Conservation (phyloP, 2,888 invertebrate species). For the Cheilosia impressa region DNA sequence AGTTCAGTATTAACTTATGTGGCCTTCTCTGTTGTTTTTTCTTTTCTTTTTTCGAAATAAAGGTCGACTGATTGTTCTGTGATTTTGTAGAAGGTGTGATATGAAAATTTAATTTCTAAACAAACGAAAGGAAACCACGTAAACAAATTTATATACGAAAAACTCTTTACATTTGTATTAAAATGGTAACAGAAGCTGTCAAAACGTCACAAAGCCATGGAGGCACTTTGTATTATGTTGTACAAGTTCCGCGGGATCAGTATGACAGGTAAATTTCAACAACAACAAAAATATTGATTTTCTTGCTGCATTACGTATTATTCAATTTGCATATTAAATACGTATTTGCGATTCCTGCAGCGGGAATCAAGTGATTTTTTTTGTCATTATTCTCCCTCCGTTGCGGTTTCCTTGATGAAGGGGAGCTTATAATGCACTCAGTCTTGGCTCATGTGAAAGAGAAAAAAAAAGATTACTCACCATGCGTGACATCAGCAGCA, state of each 20-base stretch:
- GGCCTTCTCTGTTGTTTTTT: slow-evolving; percentile 5
- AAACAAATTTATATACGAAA: slow-evolving; percentile 15
- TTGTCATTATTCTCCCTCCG: slow-evolving; percentile 5
- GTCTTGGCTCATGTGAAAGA: background rate
- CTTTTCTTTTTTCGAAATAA: background rate
- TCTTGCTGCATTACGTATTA: background rate
- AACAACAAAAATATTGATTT: slow-evolving; percentile 12
- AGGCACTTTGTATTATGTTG: slow-evolving; percentile 69
- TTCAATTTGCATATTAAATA: slow-evolving; percentile 22
- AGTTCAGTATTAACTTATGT: slow-evolving; percentile 21
- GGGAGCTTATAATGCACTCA: slow-evolving; percentile 14
- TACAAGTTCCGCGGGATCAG: slow-evolving; percentile 70
- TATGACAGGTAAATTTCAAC: slow-evolving; percentile 56
- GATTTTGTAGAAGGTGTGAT: slow-evolving; percentile 55
- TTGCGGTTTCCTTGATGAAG: slow-evolving; percentile 33
- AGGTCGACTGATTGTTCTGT: slow-evolving; percentile 67
- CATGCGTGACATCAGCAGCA: slow-evolving; percentile 70
- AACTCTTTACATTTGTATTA: slow-evolving; percentile 11
- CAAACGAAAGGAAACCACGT: slow-evolving; percentile 2
- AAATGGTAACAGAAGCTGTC: slow-evolving; percentile 71
- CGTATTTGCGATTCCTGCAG: background rate
- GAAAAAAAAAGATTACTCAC: slow-evolving; percentile 55
- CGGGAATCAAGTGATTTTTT: slow-evolving; percentile 1
- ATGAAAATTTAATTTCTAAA: slow-evolving; percentile 9
- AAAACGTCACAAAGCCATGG: slow-evolving; percentile 74